Base-by-base conservation (phyloP, 2,797 vertebrate genomes). In the Chrosomus eos region DNA sequence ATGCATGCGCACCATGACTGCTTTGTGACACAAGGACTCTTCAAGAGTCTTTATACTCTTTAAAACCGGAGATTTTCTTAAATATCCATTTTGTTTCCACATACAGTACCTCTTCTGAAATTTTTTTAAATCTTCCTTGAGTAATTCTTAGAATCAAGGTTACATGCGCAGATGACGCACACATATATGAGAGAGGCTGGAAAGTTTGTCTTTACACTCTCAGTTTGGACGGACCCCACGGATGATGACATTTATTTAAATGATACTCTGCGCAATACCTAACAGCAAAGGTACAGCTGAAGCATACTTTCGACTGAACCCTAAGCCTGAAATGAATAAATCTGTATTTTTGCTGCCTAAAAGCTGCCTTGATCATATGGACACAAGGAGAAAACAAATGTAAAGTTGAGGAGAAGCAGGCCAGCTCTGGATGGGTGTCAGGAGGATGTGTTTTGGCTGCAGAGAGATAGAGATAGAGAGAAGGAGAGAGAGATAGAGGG, bases 361-460 rank as follows among this genome's bases (percentile, higher is more conserved):
- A 64, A 16, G 16, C 43, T 85, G 67, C 23, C 13, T 72, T 81
- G 53, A 79, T 33, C 36, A 21, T 33, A 7, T 73, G 76, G 45
- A 60, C 67, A 80, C 4, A 31, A n/a, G 33, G 33, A 76, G 36
- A 76, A 78, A 67, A 80, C 75, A 58, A 16, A 18, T 55, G 40
- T 62, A 26, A 51, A 28, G 36, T 77, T 85, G 84, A 84, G 82
- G 28, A 80, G 78, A 87, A 84, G 76, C 84, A 85, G 84, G 79
- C 82, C 68, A 26, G 64, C 58, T 23, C 40, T 68, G 33, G 68
- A 71, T 86, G 72, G 36, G 86, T 80, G 73, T 60, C 40, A 36
- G 36, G 48, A 36, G 38, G 26, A 40, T 62, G 19, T 60, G 66
- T 53, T 72, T 36, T 80, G 58, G n/a, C 45, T 10, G 40, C 10